Conservation (phyloP, 2,113 vertebrate species). For the Lontra canadensis region DNA sequence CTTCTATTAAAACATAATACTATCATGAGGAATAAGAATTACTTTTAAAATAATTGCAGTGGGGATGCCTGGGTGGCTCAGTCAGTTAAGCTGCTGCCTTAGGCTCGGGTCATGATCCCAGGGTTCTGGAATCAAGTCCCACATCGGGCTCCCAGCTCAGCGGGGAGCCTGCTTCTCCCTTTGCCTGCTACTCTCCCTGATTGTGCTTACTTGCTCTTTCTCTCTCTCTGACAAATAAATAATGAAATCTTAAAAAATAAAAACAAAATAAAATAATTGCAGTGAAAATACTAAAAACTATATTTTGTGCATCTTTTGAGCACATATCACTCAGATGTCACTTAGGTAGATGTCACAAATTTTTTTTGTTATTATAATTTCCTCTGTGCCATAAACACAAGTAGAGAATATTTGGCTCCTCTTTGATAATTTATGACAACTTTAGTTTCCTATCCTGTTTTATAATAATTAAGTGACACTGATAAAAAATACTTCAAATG, state of each 20-base stretch:
- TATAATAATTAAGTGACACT: slow-evolving; percentile 66
- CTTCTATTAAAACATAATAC: slow-evolving; percentile 14
- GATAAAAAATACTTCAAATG: slow-evolving; percentile 63
- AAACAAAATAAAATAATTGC: no score
- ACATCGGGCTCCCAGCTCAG: no score
- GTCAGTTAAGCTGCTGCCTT: no score
- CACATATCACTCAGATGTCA: background rate
- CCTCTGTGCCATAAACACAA: slow-evolving; percentile 28
- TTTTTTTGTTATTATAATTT: slow-evolving; percentile 36
- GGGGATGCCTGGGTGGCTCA: no score
- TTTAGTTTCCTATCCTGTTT: slow-evolving; percentile 54
- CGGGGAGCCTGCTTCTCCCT: no score
- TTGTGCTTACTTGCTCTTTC: no score
- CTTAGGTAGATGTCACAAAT: background rate
- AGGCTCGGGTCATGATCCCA: no score
- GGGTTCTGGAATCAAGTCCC: no score
- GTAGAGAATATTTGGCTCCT: background rate
- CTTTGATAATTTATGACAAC: slow-evolving; percentile 60
- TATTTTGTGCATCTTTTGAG: slow-evolving; percentile 34
- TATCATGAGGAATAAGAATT: background rate
- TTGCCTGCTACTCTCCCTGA: no score
- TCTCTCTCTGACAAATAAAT: no score
- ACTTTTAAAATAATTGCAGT: slow-evolving; percentile 38
- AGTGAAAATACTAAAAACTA: background rate
- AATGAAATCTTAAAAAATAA: no score